Conservation (phyloP, 2,888 invertebrate genomes). For the Cepaea hortensis region DNA sequence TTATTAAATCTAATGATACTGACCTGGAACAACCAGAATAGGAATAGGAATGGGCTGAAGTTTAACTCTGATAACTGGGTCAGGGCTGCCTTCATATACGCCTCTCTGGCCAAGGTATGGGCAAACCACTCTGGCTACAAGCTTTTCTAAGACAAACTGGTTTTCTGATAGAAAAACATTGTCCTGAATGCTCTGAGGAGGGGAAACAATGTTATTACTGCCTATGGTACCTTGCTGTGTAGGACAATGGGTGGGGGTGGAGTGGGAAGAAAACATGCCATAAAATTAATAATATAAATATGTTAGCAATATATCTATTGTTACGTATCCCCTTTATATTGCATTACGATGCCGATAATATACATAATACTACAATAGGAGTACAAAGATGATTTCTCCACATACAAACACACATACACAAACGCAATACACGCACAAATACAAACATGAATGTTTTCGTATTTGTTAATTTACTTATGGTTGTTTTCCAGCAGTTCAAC, state of each 20-base stretch:
- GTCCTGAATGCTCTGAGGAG: conserved; percentile 68
- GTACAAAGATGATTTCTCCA: too few relatives aligned
- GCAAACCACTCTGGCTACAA: conserved; percentile 70
- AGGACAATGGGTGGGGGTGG: neutral
- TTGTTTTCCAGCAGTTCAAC: too few relatives aligned
- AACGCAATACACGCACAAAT: too few relatives aligned
- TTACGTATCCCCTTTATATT: too few relatives aligned
- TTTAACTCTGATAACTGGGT: conserved; percentile 60
- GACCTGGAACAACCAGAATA: conserved; percentile 38
- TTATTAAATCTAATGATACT: neutral
- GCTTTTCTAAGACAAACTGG: conserved; percentile 68
- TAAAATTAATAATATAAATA: too few relatives aligned
- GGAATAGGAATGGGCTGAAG: conserved; percentile 46
- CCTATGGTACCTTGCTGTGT: too few relatives aligned
- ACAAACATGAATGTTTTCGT: too few relatives aligned
- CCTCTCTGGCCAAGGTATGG: conserved; percentile 74
- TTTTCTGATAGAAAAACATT: conserved; percentile 70
- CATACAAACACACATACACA: too few relatives aligned
- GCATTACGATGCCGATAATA: too few relatives aligned
- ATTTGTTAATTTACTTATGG: too few relatives aligned
- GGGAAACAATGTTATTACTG: neutral
- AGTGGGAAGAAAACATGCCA: neutral
- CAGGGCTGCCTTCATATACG: conserved; percentile 68
- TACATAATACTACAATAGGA: too few relatives aligned
- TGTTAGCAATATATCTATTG: too few relatives aligned